These are phyloP conservation scores for Brachionus rubens DNA, from an alignment of 1,140 invertebrate genomes.

Conservation along the genomic window DNA sequence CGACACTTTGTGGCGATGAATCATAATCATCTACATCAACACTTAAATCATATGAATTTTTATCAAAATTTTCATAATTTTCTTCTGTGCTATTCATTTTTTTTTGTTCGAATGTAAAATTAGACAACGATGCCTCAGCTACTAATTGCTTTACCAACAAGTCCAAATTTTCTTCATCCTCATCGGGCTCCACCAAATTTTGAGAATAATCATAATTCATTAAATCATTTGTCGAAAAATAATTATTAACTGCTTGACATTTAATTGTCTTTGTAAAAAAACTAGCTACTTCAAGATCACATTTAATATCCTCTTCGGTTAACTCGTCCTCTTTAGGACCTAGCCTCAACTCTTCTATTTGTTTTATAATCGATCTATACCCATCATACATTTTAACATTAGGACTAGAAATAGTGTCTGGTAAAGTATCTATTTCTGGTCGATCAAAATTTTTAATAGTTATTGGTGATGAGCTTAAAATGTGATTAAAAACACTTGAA, in stretches of 20 bases:
- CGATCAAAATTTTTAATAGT: background rate
- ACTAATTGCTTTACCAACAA: conserved; percentile 38
- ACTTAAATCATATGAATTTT: background rate
- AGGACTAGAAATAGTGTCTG: background rate
- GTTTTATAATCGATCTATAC: conserved; percentile 4
- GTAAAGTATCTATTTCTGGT: background rate
- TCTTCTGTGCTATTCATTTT: background rate
- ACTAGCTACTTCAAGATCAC: conserved; percentile 42
- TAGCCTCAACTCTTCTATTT: background rate
- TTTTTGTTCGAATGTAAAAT: conserved; percentile 1
- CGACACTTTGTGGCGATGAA: background rate
- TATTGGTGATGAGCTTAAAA: conserved; percentile 14
- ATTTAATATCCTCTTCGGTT: conserved; percentile 5
- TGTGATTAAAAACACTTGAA: background rate
- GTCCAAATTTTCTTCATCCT: conserved; percentile 24
- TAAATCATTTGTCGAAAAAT: conserved; percentile 2
- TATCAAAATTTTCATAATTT: conserved; percentile 29
- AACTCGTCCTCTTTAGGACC: background rate
- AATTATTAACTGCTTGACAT: background rate
- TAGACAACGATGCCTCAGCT: conserved; percentile 23
- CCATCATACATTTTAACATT: conserved; percentile 34
- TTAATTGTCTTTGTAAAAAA: conserved; percentile 36
- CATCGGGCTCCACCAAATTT: background rate
- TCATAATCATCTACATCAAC: background rate
- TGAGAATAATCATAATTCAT: conserved; percentile 19